Conservation (phyloP, 2,888 invertebrate species). For the Machimus rusticus region DNA sequence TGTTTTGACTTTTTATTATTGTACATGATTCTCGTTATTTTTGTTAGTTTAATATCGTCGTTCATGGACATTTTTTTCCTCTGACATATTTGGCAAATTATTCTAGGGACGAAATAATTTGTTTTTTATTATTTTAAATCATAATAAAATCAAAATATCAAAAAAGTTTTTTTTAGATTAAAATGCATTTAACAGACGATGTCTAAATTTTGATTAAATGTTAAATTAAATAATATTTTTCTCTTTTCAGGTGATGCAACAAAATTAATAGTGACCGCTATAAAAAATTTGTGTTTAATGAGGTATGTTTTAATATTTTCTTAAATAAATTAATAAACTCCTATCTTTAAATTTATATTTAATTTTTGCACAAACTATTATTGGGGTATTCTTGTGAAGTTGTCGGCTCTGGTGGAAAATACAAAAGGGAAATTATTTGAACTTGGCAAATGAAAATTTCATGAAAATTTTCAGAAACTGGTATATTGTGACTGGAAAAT, state of each 20-base stretch:
- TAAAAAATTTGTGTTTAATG: conserved; percentile 25
- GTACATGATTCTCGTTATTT: background rate
- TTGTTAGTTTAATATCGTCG: background rate
- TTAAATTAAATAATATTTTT: background rate
- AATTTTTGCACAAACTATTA: background rate
- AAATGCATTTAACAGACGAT: too few species aligned
- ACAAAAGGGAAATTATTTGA: background rate
- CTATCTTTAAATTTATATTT: background rate
- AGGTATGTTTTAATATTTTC: background rate
- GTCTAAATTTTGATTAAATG: background rate
- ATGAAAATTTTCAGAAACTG: background rate
- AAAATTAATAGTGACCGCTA: conserved; percentile 23
- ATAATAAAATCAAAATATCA: too few species aligned
- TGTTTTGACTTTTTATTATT: background rate
- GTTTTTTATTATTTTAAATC: too few species aligned
- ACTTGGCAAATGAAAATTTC: background rate
- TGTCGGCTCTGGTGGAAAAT: background rate
- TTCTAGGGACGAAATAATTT: too few species aligned
- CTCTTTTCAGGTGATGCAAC: conserved; percentile 23
- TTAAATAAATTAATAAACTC: background rate
- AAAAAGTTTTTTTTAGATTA: too few species aligned
- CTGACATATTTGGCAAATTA: too few species aligned
- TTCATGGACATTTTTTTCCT: background rate
- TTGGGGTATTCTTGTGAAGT: background rate
- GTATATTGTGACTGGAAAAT: background rate